These are phyloP conservation scores for Megalops cyprinoides DNA, from an alignment of 2,797 vertebrate species.

Conservation along the genomic window DNA sequence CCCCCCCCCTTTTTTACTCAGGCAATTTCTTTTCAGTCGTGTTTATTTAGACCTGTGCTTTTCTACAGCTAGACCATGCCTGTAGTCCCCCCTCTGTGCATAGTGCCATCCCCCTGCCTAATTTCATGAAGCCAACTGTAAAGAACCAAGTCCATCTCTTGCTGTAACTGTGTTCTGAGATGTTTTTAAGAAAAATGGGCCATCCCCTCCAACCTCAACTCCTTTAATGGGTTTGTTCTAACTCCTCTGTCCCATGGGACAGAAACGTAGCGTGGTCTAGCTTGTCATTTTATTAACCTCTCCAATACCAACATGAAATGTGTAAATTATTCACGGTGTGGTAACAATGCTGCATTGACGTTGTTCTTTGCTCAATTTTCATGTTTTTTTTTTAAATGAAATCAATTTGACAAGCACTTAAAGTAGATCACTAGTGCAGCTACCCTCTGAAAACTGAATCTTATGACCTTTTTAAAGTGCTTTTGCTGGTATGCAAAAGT, in stretches of 20 bases:
- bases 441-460: slow-evolving; percentile 42
- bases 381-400: slow-evolving; percentile 55
- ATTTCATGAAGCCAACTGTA: slow-evolving; percentile 70
- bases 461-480: slow-evolving; percentile 48
- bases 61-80: slow-evolving; percentile 60
- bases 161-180: slow-evolving; percentile 42
- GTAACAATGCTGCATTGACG: slow-evolving; percentile 50
- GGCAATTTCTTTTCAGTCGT: slow-evolving; percentile 45
- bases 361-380: slow-evolving; percentile 24
- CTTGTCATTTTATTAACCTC: slow-evolving; percentile 72
- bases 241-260: slow-evolving; percentile 44
- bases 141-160: slow-evolving; percentile 62
- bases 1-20: slow-evolving; percentile 44
- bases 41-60: slow-evolving; percentile 34
- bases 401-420: slow-evolving; percentile 81
- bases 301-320: slow-evolving; percentile 25
- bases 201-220: too few species aligned
- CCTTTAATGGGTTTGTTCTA: slow-evolving; percentile 27
- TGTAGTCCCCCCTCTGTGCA: slow-evolving; percentile 47
- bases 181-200: slow-evolving; percentile 13
- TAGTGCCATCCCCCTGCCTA: slow-evolving; percentile 76
- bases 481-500: slow-evolving; percentile 56
- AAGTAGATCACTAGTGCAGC: slow-evolving; percentile 73
- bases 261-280: slow-evolving; percentile 65
- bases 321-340: slow-evolving; percentile 59